Conservation (phyloP, 53 echinoderm and acorn worm species). For the Hippasteria phrygiana region DNA sequence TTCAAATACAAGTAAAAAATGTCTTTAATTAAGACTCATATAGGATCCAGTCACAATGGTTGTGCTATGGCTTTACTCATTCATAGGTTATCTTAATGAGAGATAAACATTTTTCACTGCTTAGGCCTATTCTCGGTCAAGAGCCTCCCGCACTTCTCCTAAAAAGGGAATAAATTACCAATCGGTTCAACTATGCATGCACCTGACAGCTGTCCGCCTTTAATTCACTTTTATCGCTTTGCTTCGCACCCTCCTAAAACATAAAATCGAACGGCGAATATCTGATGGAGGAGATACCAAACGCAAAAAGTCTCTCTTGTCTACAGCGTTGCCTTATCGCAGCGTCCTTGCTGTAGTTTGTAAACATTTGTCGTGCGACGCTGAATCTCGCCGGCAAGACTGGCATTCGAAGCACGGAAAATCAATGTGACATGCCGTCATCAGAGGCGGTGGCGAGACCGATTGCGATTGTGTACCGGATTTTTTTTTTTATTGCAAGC, state of each 20-base stretch:
- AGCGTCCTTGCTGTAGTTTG: neutral
- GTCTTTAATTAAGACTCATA: neutral
- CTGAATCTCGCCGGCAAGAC: conserved; percentile 1
- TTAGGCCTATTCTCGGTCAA: neutral
- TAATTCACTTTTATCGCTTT: neutral
- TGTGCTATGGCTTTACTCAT: neutral
- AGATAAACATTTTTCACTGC: neutral
- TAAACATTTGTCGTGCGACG: conserved; percentile 29
- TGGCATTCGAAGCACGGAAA: conserved; percentile 37
- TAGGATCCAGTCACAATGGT: too few species aligned
- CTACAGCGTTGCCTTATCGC: neutral
- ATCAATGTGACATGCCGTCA: conserved; percentile 32
- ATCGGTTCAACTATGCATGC: neutral
- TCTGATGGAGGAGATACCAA: neutral
- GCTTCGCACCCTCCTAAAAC: neutral
- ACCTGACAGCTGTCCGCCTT: conserved; percentile 29
- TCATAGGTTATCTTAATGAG: neutral
- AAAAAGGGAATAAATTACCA: neutral
- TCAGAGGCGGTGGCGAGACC: neutral
- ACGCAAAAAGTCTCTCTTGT: neutral
- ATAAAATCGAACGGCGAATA: conserved; percentile 17
- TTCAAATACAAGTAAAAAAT: too few species aligned
- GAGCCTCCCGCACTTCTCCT: neutral
- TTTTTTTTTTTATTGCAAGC: neutral
- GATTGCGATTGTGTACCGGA: neutral